Evolutionary conservation across 2,888 invertebrate genomes (phyloP), one percentile per base, ranked within the genome.

Genomic region (Dermolepida albohirtum): DNA sequence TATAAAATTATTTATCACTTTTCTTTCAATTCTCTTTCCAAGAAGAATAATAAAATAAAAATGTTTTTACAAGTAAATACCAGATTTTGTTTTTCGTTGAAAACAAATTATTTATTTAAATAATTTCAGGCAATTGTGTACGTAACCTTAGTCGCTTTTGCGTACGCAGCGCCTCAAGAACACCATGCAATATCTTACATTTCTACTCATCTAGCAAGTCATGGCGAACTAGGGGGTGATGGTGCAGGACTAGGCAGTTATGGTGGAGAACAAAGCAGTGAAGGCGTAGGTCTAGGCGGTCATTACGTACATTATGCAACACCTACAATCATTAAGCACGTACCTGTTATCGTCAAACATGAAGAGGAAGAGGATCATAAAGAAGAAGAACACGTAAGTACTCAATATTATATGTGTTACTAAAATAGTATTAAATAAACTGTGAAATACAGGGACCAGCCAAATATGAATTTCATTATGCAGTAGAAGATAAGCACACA

Each of bases 381-480:
- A 11, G 41, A 43, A 14, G 57, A 14, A 10, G 54, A 47, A 6
- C 6, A 47, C 1, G 47, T 16, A 47, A 51, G 29, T 51, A 51
- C 0, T 27, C 0, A 2, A 22, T 22, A 10, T 49, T 12, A 10
- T 12, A 1, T 22, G n/a, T n/a, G n/a, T n/a, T n/a, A 22, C 10
- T 10, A 17, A 17, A 51, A 8, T 7, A 17, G n/a, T n/a, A n/a
- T n/a, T n/a, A n/a, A n/a, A n/a, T n/a, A n/a, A n/a, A n/a, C n/a
- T n/a, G n/a, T n/a, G 8, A 27, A 51, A 51, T 51, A 7, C 22
- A 75, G 74, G 73, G 49, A 41, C 76, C 73, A n/a, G 74, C 73
- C 40, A 63, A 74, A 41, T 80, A 80, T 64, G 66, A 75, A 41
- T 80, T 76, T 65, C 73, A 76, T 2, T 80, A 80, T 69, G 77